Evolutionary conservation across 1,140 invertebrate species (phyloP), one percentile per base, ranked within the genome.

Genomic region (Trichoplusia ni): DNA sequence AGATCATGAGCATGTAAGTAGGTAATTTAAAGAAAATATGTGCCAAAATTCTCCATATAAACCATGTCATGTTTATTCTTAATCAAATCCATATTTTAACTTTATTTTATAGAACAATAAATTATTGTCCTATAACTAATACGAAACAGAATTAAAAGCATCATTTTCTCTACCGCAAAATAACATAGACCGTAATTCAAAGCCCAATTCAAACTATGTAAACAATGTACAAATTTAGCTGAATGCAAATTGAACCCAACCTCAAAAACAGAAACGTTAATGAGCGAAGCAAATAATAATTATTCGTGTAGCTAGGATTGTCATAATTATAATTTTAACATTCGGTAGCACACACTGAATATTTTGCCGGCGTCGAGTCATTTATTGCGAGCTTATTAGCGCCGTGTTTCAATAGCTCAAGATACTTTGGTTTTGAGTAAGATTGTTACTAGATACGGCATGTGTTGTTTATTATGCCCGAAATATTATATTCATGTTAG

Each of bases 331-430:
- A 64, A 56, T 58, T 64, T 40, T 58, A 40, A 58, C 42, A 49
- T 35, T 31, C 23, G 25, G 31, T 2, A 46, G 56, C 64, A 64
- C 53, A 71, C 51, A 68, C 40, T 59, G 59, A 69, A 71, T 71
- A 63, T 63, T 63, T 63, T 42, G 42, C 21, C 6, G 13, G 21
- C 38, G 61, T 61, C 65, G 35, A 81, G 71, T 81, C 78, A 77
- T 83, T 81, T 75, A 62, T 83, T 79, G 73, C 61, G 33, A 59
- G 64, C 74, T 82, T 79, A 82, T 79, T 77, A 77, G 54, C 9
- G 38, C 38, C 14, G 47, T 56, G 62, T 33, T 37, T 44, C 16
- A 66, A 56, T 64, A 69, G 29, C 31, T 60, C 56, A 60, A 60
- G 66, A 61, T 61, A 62, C 60, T 11, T 51, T 64, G 56, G 64